Conservation (phyloP, 2,113 vertebrate species). For the Crypturellus undulatus region DNA sequence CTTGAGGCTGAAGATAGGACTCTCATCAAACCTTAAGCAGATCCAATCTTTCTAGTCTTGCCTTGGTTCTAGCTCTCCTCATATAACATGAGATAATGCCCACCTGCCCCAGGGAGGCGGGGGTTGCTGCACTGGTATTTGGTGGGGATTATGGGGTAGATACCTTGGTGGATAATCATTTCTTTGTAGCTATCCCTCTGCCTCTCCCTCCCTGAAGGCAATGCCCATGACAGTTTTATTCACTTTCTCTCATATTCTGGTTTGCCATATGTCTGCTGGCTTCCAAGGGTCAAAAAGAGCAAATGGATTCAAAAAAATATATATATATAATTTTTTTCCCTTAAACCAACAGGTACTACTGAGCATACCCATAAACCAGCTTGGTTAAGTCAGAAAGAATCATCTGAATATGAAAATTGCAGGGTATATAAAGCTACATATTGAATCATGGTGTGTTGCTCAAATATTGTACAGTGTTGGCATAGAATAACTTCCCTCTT, state of each 20-base stretch:
- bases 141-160: neutral
- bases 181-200: neutral
- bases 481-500: neutral
- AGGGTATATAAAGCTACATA: accelerated
- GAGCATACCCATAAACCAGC: accelerated
- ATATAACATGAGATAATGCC: neutral
- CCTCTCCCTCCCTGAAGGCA: neutral
- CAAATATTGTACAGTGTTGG: neutral
- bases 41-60: neutral
- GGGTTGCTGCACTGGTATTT: neutral
- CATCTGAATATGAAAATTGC: neutral
- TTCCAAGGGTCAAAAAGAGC: neutral
- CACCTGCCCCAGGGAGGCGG: neutral
- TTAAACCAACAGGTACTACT: neutral
- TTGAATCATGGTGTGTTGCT: conserved; percentile 15
- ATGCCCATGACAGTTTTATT: neutral
- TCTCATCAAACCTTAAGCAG: neutral
- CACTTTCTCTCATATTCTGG: neutral
- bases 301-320: neutral
- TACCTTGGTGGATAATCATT: neutral
- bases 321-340: neutral
- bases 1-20: neutral
- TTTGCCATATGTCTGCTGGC: neutral
- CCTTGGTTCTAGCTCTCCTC: neutral
- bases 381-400: neutral